Conservation (phyloP, 92 coral and sea anemone genomes). For the Zoanthus gigantus region DNA sequence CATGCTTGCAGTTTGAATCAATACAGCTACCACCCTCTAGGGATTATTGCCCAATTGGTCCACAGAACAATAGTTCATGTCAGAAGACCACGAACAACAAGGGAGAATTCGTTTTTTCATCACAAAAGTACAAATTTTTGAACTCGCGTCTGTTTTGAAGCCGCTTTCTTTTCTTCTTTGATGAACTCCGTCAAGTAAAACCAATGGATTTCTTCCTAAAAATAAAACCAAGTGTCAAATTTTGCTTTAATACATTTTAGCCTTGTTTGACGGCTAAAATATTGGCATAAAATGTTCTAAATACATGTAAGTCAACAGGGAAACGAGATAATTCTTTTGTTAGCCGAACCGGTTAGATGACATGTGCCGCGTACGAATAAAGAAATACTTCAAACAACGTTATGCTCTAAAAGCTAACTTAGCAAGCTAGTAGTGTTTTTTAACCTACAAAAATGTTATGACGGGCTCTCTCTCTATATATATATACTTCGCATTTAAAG, state of each 20-base stretch:
- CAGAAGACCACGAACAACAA: constrained; percentile 67
- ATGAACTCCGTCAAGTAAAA: background rate
- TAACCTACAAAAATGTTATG: background rate
- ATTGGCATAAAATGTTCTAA: background rate
- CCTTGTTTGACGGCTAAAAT: background rate
- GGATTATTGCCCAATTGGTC: constrained; percentile 82
- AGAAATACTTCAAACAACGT: background rate
- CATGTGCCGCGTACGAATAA: background rate
- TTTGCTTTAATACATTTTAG: background rate
- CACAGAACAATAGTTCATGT: constrained; percentile 70
- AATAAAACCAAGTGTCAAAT: background rate
- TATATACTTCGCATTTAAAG: background rate
- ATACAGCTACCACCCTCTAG: constrained; percentile 88
- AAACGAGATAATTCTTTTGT: background rate
- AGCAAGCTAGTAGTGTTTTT: background rate
- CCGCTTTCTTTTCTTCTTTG: background rate
- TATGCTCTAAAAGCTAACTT: background rate
- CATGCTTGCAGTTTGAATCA: constrained; percentile 85
- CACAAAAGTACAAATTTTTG: constrained; percentile 32
- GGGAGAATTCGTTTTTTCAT: constrained; percentile 78
- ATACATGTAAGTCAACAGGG: background rate
- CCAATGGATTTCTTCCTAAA: background rate
- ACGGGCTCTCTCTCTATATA: background rate
- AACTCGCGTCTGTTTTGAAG: constrained; percentile 19
- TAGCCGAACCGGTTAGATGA: background rate